Base-by-base conservation (phyloP, 2,113 vertebrate genomes). In the Tenebrosternarchus preto region DNA sequence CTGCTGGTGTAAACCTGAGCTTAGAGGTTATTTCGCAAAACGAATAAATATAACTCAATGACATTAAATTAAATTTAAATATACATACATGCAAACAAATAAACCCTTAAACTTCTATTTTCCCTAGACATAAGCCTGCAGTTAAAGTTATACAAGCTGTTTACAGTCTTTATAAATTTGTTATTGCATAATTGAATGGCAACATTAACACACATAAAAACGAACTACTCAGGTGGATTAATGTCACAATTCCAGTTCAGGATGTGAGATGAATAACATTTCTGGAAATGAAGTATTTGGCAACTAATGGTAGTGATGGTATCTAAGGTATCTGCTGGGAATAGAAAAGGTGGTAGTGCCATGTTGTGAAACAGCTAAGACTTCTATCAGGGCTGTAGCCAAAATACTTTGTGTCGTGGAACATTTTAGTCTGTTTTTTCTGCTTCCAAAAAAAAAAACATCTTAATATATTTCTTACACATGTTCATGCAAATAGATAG, bases 221-320 rank as follows among this genome's bases (percentile, higher is more conserved):
- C 16, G 43, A 22, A 53, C 16, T 31, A 50, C 31, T 29, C 73
- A 53, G 20, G 39, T 64, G 46, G 11, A 33, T n/a, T 60, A 43
- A 39, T 0, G 29, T 0, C n/a, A 46, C 5, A 25, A 25, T 12
- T 77, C 27, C 20, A 67, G 43, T 19, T 2, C 46, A 24, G 61
- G 63, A 68, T 56, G 46, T 68, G 25, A 55, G 75, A n/a, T 24
- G 75, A 64, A 66, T 36, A 36, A 66, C 63, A 31, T 20, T 67
- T 43, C 71, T 55, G 33, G 16, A 73, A 57, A 77, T 77, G 33
- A 66, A 46, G 15, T 17, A 59, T 73, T 73, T n/a, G 31, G n/a
- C 59, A 73, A 55, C 31, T 29, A 56, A 29, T 39, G 9, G 75
- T 53, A 5, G 6, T 46, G 19, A 7, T 16, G 22, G 12, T 75